Evolutionary conservation across 1,140 invertebrate genomes (phyloP), one percentile per base, ranked within the genome.

Genomic region (Ostrea edulis): DNA sequence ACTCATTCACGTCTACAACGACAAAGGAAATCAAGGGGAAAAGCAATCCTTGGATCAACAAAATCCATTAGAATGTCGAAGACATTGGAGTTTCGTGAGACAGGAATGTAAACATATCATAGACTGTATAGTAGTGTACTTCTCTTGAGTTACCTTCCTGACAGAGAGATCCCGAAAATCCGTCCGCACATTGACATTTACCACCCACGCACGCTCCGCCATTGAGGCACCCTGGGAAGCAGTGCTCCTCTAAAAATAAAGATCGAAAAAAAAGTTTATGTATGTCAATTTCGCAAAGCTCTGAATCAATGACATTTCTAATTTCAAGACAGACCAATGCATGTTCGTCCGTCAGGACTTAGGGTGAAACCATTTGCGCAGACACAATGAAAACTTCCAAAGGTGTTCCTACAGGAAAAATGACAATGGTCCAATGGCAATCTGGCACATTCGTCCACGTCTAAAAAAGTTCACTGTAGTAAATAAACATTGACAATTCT

Each of bases 291-390:
- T 12, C n/a, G 14, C 12, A 58, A 25, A 44, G 35, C 5, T 44
- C 35, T 44, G 35, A 44, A 44, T 44, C 35, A 44, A 44, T 5
- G 35, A 44, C 35, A 44, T 44, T 44, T 44, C 1, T 44, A 44
- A 44, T 44, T n/a, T n/a, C n/a, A 44, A 44, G 2, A 94, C 95
- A 92, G 91, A 96, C 96, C 96, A 58, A 96, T 95, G 93, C 97
- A 98, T 71, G 96, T 97, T 20, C 97, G 95, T n/a, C 97, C 96
- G 95, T 97, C 97, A 2, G 96, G 94, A 92, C 96, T 96, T 8
- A 97, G 93, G 5, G 95, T 90, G 95, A 95, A 90, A 95, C 96
- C 17, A 96, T 92, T 2, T 51, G 93, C 94, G 89, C 94, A 95
- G 11, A 87, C 90, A 86, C 94, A 95, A 11, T 91, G 82, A 84